phyloP scores from a whole-genome alignment of 2,888 invertebrate species.

The Drosophila siamana region DNA sequence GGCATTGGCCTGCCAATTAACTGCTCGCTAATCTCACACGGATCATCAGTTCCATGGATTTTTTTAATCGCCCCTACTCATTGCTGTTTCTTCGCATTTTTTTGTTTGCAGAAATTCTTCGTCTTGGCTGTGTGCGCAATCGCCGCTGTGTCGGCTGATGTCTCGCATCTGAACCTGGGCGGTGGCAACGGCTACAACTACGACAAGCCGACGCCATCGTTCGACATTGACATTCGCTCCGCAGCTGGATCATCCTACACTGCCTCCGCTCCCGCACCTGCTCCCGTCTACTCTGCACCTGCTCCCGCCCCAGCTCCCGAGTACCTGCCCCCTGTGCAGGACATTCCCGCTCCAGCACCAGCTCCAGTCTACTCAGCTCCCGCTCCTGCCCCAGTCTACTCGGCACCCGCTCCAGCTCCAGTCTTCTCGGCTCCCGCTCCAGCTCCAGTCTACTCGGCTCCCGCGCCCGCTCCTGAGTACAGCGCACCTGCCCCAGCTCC shows the following conservation, averaged over 20 bases:
- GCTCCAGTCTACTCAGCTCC: constrained; percentile 49
- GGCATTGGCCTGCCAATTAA: constrained; percentile 56
- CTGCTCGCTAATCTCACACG: constrained; percentile 27
- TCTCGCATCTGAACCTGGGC: constrained; percentile 72
- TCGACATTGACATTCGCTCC: constrained; percentile 64
- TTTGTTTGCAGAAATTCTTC: constrained; percentile 68
- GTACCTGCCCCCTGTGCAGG: constrained; percentile 33
- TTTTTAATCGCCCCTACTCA: constrained; percentile 19
- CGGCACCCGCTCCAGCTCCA: constrained; percentile 21
- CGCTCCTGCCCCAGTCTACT: constrained; percentile 21
- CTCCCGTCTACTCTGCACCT: constrained; percentile 31
- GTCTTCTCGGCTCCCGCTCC: constrained; percentile 39
- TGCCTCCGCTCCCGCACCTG: constrained; percentile 43
- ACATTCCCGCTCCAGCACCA: constrained; percentile 41
- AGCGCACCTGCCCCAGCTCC: constrained; percentile 30
- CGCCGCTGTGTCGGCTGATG: constrained; percentile 71
- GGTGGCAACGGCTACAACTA: constrained; percentile 65
- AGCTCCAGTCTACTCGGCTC: constrained; percentile 50
- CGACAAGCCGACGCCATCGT: constrained; percentile 65
- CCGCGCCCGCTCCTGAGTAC: constrained; percentile 44
- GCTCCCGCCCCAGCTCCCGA: constrained; percentile 31
- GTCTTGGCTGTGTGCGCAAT: constrained; percentile 71
- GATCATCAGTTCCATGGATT: constrained; percentile 33
- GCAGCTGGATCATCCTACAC: constrained; percentile 44
- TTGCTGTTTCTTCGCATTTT: constrained; percentile 1